Base-by-base conservation (phyloP, 2,113 vertebrate genomes). In the Madoqua kirkii region DNA sequence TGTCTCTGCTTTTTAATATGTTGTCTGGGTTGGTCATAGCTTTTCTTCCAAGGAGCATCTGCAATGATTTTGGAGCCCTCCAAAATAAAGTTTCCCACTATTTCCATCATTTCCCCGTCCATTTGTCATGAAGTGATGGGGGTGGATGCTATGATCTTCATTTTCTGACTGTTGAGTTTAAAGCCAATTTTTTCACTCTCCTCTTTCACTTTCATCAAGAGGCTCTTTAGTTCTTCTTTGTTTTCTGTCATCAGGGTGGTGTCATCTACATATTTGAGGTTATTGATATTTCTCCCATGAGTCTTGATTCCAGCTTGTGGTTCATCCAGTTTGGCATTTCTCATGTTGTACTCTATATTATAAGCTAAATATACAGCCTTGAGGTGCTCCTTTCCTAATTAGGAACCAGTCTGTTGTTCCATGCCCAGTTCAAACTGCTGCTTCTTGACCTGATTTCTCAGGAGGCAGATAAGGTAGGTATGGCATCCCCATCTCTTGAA, bases 151-250 rank as follows among this genome's bases (percentile, higher is more conserved):
- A 40, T 71, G n/a, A 71, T 23, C 19, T 71, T 71, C 1, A 0
- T 71, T 71, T 71, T 40, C n/a, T 71, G 67, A 71, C 36, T 71
- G n/a, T 6, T 71, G n/a, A 71, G 19, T 40, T 40, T 40, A 6
- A 71, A 40, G n/a, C 67, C 67, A 71, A 71, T 1, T 71, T 71
- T 71, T 71, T 71, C 10, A 71, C n/a, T 40, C 10, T 71, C 9
- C 5, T 71, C n/a, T 71, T 71, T 71, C 19, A 40, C 9, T 36
- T 71, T 71, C 67, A 71, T 40, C n/a, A 71, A 21, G 64, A 36
- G 64, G 17, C n/a, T 67, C 9, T 71, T 71, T 71, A 71, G n/a
- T 12, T 40, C 9, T 36, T 67, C 64, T 71, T 12, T 0, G 0
- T 19, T 71, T 71, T 71, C 19, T 71, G n/a, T 11, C n/a, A 36